phyloP scores from a whole-genome alignment of 1,140 invertebrate species.

The Calycopis cecrops region DNA sequence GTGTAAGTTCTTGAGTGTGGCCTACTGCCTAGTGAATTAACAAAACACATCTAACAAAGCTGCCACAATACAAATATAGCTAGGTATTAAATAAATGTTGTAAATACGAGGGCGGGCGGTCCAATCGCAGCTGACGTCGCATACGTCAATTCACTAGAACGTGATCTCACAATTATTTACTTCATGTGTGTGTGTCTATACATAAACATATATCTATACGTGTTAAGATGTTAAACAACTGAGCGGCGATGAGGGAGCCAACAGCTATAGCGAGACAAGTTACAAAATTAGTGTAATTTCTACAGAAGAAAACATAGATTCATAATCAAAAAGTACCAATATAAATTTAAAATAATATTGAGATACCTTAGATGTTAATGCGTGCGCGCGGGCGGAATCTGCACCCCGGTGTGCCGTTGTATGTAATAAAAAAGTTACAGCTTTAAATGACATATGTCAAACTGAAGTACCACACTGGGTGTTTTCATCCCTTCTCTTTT shows the following conservation, averaged over 20 bases:
- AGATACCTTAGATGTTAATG: slow-evolving; percentile 68
- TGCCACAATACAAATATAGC: slow-evolving; percentile 15
- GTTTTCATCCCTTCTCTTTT: background rate
- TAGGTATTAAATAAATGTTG: slow-evolving; percentile 28
- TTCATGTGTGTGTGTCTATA: slow-evolving; percentile 59
- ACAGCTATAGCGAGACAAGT: slow-evolving; percentile 49
- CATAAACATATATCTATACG: slow-evolving; percentile 59
- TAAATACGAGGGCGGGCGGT: slow-evolving; percentile 36
- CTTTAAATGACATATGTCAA: slow-evolving; percentile 29
- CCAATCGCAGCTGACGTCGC: slow-evolving; percentile 44
- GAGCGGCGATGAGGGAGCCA: slow-evolving; percentile 54
- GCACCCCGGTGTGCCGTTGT: slow-evolving; percentile 35
- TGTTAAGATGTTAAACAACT: slow-evolving; percentile 64
- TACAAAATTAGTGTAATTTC: slow-evolving; percentile 77
- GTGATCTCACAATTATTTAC: slow-evolving; percentile 50
- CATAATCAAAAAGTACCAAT: slow-evolving; percentile 82
- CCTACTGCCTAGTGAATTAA: slow-evolving; percentile 16
- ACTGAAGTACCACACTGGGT: slow-evolving; percentile 15
- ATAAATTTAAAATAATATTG: slow-evolving; percentile 73
- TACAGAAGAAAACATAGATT: slow-evolving; percentile 76
- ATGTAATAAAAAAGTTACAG: slow-evolving; percentile 24
- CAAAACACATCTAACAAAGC: slow-evolving; percentile 11
- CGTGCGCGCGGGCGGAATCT: slow-evolving; percentile 54
- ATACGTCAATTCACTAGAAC: slow-evolving; percentile 63
- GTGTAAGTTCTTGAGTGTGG: slow-evolving; percentile 22